Percentiles rank a stretch among this genome's conserved stretches.
Conservation (phyloP, 2,888 invertebrate genomes). For the Frankliniella fusca region DNA sequence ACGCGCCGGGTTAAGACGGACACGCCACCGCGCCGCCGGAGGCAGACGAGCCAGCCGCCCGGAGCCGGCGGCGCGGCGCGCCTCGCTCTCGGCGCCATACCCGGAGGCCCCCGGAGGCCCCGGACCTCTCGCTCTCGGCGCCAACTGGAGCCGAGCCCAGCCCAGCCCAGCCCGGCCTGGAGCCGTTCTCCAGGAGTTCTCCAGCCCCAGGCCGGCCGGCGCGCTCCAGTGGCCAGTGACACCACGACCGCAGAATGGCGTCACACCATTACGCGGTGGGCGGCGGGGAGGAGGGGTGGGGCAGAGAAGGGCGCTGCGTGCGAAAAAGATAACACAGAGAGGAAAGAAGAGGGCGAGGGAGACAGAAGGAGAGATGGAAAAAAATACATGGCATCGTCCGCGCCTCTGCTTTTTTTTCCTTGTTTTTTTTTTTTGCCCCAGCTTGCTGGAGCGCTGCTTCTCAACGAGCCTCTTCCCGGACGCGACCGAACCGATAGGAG, state of each 20-base stretch:
- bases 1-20: too few species aligned
- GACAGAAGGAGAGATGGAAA: too few species aligned
- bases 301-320: neutral
- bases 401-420: too few species aligned
- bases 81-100: neutral
- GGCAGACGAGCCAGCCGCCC: neutral
- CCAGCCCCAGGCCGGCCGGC: neutral
- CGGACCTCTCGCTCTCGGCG: neutral
- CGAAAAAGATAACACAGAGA: neutral
- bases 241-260: constrained; percentile 4
- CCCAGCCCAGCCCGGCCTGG: neutral
- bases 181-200: neutral
- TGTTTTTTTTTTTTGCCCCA: too few species aligned
- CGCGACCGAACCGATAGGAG: too few species aligned
- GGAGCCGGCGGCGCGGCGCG: neutral
- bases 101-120: neutral
- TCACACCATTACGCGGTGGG: constrained; percentile 28
- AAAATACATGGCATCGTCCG: too few species aligned
- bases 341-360: neutral
- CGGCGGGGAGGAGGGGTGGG: too few species aligned
- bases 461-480: too few species aligned
- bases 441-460: too few species aligned
- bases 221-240: constrained; percentile 2
- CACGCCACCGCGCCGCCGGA: neutral
- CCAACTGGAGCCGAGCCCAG: neutral